A percentile compares a stretch with the other conserved stretches of the same genome.
phyloP scores from a whole-genome alignment of 1,140 invertebrate genomes.

The Ips nitidus region DNA sequence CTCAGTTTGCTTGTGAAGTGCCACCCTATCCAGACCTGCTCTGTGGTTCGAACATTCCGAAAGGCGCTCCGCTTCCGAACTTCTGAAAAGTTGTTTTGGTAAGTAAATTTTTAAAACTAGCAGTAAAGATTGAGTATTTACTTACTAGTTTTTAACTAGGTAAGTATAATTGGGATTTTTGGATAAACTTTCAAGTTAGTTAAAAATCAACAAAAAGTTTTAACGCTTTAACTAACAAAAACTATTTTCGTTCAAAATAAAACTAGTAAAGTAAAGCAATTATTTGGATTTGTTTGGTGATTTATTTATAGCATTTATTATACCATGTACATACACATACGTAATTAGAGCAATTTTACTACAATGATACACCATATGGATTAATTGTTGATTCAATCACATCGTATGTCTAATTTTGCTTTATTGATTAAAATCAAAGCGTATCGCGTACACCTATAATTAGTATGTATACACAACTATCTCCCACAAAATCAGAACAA shows the following conservation, averaged over 20 bases:
- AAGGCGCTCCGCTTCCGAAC: slow-evolving; percentile 2
- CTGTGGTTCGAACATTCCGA: background rate
- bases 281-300: no score
- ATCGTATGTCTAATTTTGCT: background rate
- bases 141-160: no score
- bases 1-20: slow-evolving; percentile 32
- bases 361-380: background rate
- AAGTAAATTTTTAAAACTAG: slow-evolving; percentile 2
- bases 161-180: no score
- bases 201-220: no score
- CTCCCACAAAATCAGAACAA: no score
- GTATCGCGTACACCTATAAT: background rate
- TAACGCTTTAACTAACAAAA: no score
- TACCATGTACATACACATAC: background rate
- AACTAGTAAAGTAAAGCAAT: no score
- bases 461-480: no score
- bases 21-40: slow-evolving; percentile 18
- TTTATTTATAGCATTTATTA: no score
- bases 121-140: background rate
- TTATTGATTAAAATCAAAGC: slow-evolving; percentile 3
- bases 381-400: background rate
- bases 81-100: slow-evolving; percentile 12
- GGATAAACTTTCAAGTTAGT: no score
- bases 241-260: no score
- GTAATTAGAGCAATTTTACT: background rate